A percentile compares a stretch with the other conserved stretches of the same genome.
Evolutionary conservation across 2,888 invertebrate genomes (phyloP).

Genomic region (Ptychoptera albimana): DNA sequence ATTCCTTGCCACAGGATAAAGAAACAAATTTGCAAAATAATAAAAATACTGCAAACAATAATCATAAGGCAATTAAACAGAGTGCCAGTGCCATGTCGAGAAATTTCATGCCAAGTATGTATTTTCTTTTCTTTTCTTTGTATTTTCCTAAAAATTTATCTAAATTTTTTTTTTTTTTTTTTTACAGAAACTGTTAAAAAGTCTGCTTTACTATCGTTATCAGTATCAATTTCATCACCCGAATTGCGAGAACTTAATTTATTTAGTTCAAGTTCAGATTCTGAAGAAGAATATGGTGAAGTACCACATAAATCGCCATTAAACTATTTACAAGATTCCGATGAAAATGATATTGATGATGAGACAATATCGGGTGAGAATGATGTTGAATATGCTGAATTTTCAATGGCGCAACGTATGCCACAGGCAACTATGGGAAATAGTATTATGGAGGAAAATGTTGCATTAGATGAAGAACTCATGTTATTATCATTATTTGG

Average conservation of each 20-base stretch:
- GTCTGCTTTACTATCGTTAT: background rate
- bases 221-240: slow-evolving; percentile 34
- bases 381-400: slow-evolving; percentile 47
- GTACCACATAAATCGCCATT: slow-evolving; percentile 19
- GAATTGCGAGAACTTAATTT: slow-evolving; percentile 24
- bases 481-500: slow-evolving; percentile 41
- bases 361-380: slow-evolving; percentile 70
- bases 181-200: too few relatives aligned
- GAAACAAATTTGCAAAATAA: too few relatives aligned
- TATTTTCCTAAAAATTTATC: too few relatives aligned
- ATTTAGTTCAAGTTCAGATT: slow-evolving; percentile 9
- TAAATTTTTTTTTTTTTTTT: too few relatives aligned
- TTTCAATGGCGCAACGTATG: slow-evolving; percentile 34
- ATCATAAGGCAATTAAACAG: too few relatives aligned
- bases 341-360: slow-evolving; percentile 71
- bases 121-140: too few relatives aligned
- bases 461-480: slow-evolving; percentile 34
- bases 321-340: slow-evolving; percentile 36
- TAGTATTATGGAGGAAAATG: slow-evolving; percentile 1
- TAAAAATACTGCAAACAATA: too few relatives aligned
- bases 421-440: slow-evolving; percentile 1
- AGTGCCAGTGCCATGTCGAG: too few relatives aligned
- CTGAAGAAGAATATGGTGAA: slow-evolving; percentile 9
- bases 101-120: too few relatives aligned
- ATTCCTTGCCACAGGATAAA: too few relatives aligned